Evolutionary conservation across 2,888 invertebrate genomes (phyloP).

Genomic region (Drosophila borealis): DNA sequence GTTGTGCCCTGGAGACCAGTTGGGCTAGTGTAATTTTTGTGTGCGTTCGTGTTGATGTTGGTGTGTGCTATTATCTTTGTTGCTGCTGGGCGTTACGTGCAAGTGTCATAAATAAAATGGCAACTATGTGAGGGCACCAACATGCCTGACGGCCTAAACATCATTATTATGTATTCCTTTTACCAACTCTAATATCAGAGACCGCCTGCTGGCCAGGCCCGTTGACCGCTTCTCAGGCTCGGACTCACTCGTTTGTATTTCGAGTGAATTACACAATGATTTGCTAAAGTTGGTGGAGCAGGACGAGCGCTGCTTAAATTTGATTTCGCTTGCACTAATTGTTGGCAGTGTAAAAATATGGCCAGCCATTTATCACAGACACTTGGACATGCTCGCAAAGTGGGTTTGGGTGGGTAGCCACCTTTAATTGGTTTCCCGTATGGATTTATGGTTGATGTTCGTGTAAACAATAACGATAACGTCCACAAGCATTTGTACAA

Average conservation of each 20-base stretch:
- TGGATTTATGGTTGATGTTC: slow-evolving; percentile 64
- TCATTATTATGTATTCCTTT: slow-evolving; percentile 67
- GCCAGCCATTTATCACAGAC: slow-evolving; percentile 68
- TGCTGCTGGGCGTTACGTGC: slow-evolving; percentile 71
- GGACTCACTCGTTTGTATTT: slow-evolving; percentile 27
- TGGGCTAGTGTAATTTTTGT: slow-evolving; percentile 64
- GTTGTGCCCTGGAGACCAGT: slow-evolving; percentile 77
- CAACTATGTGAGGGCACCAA: slow-evolving; percentile 51
- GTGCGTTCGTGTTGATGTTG: slow-evolving; percentile 15
- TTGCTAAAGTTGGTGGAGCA: slow-evolving; percentile 30
- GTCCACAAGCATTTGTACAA: slow-evolving; percentile 58
- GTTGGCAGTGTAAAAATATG: slow-evolving; percentile 68
- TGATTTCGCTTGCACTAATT: slow-evolving; percentile 75
- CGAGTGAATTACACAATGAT: slow-evolving; percentile 50
- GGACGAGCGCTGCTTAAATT: slow-evolving; percentile 60
- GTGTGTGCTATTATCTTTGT: slow-evolving; percentile 70
- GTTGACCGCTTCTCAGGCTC: not conserved
- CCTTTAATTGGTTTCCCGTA: slow-evolving; percentile 52
- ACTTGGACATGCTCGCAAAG: slow-evolving; percentile 32
- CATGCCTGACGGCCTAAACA: slow-evolving; percentile 55
- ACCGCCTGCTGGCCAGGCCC: slow-evolving; percentile 16
- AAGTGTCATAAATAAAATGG: slow-evolving; percentile 80
- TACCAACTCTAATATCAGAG: slow-evolving; percentile 30
- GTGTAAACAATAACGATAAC: slow-evolving; percentile 71
- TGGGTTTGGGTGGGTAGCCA: not conserved